phyloP scores from a whole-genome alignment of 2,113 vertebrate species.

The Oncorhynchus kisutch region DNA sequence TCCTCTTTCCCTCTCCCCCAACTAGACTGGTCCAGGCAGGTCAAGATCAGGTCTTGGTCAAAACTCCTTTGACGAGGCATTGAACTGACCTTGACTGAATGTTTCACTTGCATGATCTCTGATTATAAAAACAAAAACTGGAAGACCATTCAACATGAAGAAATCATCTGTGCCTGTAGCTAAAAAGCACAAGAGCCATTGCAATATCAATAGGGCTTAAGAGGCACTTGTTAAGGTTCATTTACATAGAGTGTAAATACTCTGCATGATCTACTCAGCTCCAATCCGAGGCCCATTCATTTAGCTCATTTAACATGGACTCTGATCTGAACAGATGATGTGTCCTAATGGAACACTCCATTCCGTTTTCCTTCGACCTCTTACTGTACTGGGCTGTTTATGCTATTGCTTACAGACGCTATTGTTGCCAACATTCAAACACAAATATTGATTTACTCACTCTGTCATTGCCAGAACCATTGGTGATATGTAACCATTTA shows the following conservation, averaged over 20 bases:
- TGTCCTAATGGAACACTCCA: background rate
- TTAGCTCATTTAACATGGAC: constrained; percentile 36
- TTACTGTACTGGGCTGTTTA: background rate
- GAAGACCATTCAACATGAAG: background rate
- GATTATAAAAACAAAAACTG: background rate
- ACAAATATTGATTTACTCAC: too few species aligned
- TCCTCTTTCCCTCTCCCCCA: constrained; percentile 41
- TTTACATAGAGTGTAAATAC: constrained; percentile 67
- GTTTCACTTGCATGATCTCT: background rate
- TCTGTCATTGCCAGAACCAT: too few species aligned
- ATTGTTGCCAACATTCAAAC: too few species aligned
- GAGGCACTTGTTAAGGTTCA: constrained; percentile 61
- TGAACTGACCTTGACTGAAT: background rate
- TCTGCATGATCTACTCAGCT: constrained; percentile 42
- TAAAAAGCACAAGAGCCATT: constrained; percentile 42
- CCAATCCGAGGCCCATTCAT: constrained; percentile 47
- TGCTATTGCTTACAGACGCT: background rate
- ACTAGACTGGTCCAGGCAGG: constrained; percentile 21
- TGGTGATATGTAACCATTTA: too few species aligned
- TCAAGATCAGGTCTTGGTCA: constrained; percentile 27
- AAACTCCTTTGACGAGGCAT: background rate
- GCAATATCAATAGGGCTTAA: constrained; percentile 35
- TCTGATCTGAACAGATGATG: constrained; percentile 12
- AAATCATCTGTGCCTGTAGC: constrained; percentile 47
- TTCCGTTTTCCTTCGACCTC: background rate